Evolutionary conservation across 2,888 invertebrate species (phyloP), one percentile per base, ranked within the genome.

Genomic region (Leptinotarsa rubiginosa): DNA sequence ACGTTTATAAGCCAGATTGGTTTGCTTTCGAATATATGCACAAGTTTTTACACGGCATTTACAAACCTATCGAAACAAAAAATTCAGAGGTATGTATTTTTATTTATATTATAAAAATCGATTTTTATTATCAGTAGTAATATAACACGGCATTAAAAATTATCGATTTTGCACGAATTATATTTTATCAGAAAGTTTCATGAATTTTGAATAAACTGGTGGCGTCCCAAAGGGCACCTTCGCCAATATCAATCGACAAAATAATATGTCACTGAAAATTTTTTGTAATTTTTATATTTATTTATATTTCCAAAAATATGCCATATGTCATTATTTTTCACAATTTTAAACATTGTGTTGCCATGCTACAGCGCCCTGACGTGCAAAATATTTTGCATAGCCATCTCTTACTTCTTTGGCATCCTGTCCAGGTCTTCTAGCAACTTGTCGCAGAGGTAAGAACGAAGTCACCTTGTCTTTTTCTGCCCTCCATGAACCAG

Each of bases 401-500:
- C 41, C 16, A 25, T 70, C 64, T 41, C 71, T 54, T 74, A 16
- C 18, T 13, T 41, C 18, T 56, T 41, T 22, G 49, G 47, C 49
- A n/a, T 47, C 72, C 25, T 49, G 25, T 41, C 65, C 54, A 70
- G 62, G 41, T 65, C 31, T 68, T 47, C 54, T 64, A 64, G 65
- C 49, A 62, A 70, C 59, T 47, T 49, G 47, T 56, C 73, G 20
- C 69, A 70, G n/a, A 50, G 72, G 66, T 67, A 66, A 49, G 20
- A 72, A 66, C 67, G 72, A 72, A 50, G 72, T 72, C 52, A 72
- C 49, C n/a, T 20, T 47, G 20, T 72, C 22, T 18, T 49, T 47
- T 47, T 62, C 54, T 47, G 41, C 15, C 31, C 70, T 50, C 70
- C 70, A 70, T 62, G 65, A 41, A 59, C 70, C 70, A 18, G 70